These are phyloP conservation scores for Linnaemya tessellans DNA, from an alignment of 2,888 invertebrate genomes.

Conservation along the genomic window DNA sequence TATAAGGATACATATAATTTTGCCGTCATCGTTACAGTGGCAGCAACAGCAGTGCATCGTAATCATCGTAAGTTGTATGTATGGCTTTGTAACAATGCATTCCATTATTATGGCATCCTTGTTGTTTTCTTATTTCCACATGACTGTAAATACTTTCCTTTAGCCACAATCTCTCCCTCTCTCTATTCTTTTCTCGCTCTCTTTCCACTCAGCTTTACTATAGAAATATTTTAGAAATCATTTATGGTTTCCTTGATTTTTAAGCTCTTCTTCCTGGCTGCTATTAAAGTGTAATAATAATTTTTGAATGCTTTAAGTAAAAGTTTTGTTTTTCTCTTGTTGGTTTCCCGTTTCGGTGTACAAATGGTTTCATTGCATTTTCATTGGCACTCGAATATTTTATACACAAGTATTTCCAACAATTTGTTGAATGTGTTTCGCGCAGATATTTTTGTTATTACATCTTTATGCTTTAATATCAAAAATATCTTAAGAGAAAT, in stretches of 20 bases:
- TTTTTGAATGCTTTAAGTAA: slow-evolving; percentile 43
- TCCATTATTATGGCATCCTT: slow-evolving; percentile 63
- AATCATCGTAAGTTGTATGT: slow-evolving; percentile 6
- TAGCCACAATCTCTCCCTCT: slow-evolving; percentile 4
- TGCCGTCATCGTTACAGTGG: background rate
- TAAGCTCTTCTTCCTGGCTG: slow-evolving; percentile 60
- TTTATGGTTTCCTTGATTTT: slow-evolving; percentile 63
- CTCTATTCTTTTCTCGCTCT: no score
- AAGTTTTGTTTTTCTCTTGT: slow-evolving; percentile 33
- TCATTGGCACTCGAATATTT: slow-evolving; percentile 33
- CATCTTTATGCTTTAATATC: background rate
- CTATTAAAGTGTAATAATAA: slow-evolving; percentile 65
- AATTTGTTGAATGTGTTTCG: slow-evolving; percentile 49
- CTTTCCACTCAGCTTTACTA: slow-evolving; percentile 3
- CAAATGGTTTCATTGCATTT: slow-evolving; percentile 64
- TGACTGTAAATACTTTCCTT: slow-evolving; percentile 65
- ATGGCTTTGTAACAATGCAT: slow-evolving; percentile 34
- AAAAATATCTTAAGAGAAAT: background rate
- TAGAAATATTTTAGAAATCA: slow-evolving; percentile 57
- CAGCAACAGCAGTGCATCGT: background rate
- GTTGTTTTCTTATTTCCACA: slow-evolving; percentile 63
- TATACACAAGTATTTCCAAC: slow-evolving; percentile 32
- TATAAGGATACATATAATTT: background rate
- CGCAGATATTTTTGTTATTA: background rate
- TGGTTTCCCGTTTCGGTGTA: slow-evolving; percentile 51